Evolutionary conservation across 2,113 vertebrate genomes (phyloP).

Genomic region (Cephalopterus ornatus): DNA sequence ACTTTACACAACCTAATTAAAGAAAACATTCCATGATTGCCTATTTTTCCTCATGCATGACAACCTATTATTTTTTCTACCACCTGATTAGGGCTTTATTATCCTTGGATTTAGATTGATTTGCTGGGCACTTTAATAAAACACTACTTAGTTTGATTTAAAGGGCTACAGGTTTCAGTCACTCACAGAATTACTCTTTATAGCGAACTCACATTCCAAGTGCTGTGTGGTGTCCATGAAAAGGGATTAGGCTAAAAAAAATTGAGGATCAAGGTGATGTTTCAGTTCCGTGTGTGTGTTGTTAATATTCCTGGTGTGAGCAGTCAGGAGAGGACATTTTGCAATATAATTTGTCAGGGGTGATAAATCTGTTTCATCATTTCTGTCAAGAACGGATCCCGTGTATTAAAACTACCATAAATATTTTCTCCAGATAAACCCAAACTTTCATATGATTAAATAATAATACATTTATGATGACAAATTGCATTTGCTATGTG

Average conservation of each 20-base stretch:
- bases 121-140: constrained; percentile 98
- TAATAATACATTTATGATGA: constrained; percentile 82
- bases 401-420: constrained; percentile 92
- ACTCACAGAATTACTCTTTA: constrained; percentile 88
- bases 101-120: constrained; percentile 99
- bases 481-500: constrained; percentile 84
- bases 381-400: constrained; percentile 80
- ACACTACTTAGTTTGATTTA: constrained; percentile 96
- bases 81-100: constrained; percentile 99
- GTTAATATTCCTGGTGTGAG: constrained; percentile 74
- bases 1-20: constrained; percentile 99
- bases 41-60: constrained; percentile 99
- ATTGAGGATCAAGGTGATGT: constrained; percentile 87
- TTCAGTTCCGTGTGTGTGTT: constrained; percentile 68
- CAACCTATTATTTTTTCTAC: constrained; percentile 99
- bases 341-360: constrained; percentile 85
- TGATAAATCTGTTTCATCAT: constrained; percentile 93
- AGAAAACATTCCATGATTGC: constrained; percentile 99
- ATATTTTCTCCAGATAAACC: constrained; percentile 86
- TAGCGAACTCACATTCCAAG: constrained; percentile 75
- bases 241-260: constrained; percentile 71
- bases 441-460: constrained; percentile 84
- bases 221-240: background rate
- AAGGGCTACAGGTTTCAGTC: constrained; percentile 83
- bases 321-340: constrained; percentile 78